Conservation (phyloP, 2,888 invertebrate species). For the Athalia cordata region DNA sequence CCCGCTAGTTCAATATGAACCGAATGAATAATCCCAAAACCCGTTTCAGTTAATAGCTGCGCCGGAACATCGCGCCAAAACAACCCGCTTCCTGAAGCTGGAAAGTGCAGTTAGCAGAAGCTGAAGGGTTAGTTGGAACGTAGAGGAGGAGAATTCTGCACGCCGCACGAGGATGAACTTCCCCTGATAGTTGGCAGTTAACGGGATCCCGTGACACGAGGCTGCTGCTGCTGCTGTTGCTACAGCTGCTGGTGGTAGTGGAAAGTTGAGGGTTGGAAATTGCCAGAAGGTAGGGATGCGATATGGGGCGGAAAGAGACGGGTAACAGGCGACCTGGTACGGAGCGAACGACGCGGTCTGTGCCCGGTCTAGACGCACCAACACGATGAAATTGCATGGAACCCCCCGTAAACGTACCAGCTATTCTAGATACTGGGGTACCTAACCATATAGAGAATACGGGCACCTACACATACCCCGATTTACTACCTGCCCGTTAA, state of each 20-base stretch:
- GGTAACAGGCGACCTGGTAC: neutral
- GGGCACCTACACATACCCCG: slow-evolving; percentile 66
- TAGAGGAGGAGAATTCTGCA: slow-evolving; percentile 1
- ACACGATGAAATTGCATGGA: neutral
- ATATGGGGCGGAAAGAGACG: slow-evolving; percentile 16
- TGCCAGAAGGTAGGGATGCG: neutral
- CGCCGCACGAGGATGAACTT: slow-evolving; percentile 29
- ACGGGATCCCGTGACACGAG: slow-evolving; percentile 30
- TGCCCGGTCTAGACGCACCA: slow-evolving; percentile 68
- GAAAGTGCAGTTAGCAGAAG: slow-evolving; percentile 36
- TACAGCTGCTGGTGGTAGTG: too few relatives aligned
- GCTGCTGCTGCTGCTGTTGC: neutral
- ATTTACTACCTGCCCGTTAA: slow-evolving; percentile 71
- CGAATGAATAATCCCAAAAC: slow-evolving; percentile 8
- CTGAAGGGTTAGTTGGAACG: neutral
- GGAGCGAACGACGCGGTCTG: slow-evolving; percentile 66
- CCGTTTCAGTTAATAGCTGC: slow-evolving; percentile 32
- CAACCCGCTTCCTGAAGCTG: slow-evolving; percentile 18
- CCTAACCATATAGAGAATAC: slow-evolving; percentile 62
- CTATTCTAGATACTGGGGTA: slow-evolving; percentile 36
- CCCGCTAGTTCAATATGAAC: neutral
- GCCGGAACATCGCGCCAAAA: slow-evolving; percentile 22
- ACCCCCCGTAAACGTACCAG: slow-evolving; percentile 46
- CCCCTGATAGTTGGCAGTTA: slow-evolving; percentile 38
- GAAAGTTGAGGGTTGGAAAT: neutral